These are phyloP conservation scores for Solenodon paradoxus DNA, from an alignment of 2,113 vertebrate species.

Conservation along the genomic window DNA sequence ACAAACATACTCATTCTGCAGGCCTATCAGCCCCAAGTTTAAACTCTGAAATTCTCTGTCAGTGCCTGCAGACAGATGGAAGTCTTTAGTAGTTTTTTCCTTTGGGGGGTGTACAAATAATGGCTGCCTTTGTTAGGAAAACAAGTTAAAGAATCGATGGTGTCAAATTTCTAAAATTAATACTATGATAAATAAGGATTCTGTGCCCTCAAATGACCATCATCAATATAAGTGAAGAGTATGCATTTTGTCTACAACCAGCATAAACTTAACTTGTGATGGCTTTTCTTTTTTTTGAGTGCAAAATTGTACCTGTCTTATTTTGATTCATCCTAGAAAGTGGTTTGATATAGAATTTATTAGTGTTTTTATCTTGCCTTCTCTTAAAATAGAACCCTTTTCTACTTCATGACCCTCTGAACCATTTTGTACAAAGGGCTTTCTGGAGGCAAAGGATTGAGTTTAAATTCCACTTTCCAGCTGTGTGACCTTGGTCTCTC, in stretches of 20 bases:
- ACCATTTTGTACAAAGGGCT: background rate
- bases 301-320: background rate
- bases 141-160: slow-evolving; percentile 51
- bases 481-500: background rate
- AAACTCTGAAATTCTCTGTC: slow-evolving; percentile 69
- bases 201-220: background rate
- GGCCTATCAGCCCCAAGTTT: slow-evolving; percentile 21
- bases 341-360: background rate
- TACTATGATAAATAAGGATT: slow-evolving; percentile 25
- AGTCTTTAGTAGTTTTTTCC: slow-evolving; percentile 56
- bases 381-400: background rate
- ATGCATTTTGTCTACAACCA: background rate
- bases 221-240: background rate
- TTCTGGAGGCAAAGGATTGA: background rate
- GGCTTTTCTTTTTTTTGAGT: background rate
- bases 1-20: slow-evolving; percentile 70
- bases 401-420: background rate
- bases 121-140: slow-evolving; percentile 58
- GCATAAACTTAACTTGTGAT: background rate
- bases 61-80: slow-evolving; percentile 51
- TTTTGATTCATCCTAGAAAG: background rate
- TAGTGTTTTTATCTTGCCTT: background rate
- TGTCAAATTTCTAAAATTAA: slow-evolving; percentile 52
- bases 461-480: background rate
- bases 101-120: slow-evolving; percentile 59